Conservation (phyloP, 2,797 vertebrate genomes). For the Gastrophryne carolinensis region DNA sequence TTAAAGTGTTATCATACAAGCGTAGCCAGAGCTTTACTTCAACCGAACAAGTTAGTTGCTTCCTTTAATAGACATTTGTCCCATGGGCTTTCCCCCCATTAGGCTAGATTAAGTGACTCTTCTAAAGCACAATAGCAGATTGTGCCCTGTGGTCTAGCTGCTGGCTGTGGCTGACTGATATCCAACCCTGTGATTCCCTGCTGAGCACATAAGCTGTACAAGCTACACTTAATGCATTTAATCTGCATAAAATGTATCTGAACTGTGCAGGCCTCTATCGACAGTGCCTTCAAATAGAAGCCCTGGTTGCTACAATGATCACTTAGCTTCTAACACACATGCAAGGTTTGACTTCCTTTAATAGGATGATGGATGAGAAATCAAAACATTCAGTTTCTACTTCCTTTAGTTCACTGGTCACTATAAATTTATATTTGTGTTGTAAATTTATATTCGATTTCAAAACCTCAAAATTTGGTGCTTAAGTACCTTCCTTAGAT, state of each 20-base stretch:
- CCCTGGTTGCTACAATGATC: constrained; percentile 41
- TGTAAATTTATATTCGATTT: too few relatives aligned
- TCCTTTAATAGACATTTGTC: constrained; percentile 68
- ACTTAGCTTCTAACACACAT: background rate
- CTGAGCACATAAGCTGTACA: constrained; percentile 73
- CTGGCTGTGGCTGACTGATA: constrained; percentile 78
- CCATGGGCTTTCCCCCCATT: constrained; percentile 67
- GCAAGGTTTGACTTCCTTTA: background rate
- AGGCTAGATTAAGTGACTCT: constrained; percentile 75
- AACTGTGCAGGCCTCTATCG: constrained; percentile 72
- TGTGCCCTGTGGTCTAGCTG: constrained; percentile 71
- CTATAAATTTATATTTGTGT: too few relatives aligned
- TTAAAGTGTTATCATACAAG: constrained; percentile 62
- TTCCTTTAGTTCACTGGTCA: too few relatives aligned
- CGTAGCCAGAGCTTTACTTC: constrained; percentile 62
- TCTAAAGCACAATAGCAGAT: constrained; percentile 72
- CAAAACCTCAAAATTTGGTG: too few relatives aligned
- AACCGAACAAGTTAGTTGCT: constrained; percentile 62
- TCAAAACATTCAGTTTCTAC: too few relatives aligned
- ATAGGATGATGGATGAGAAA: too few relatives aligned
- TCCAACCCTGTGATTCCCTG: constrained; percentile 73
- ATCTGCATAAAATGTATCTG: constrained; percentile 79
- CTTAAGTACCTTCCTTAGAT: too few relatives aligned
- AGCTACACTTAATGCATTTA: constrained; percentile 74
- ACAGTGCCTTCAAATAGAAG: constrained; percentile 61